Percentiles rank a stretch among this genome's conserved stretches.
Evolutionary conservation across 1,140 invertebrate species (phyloP).

Genomic region (Brachystomella parvula): DNA sequence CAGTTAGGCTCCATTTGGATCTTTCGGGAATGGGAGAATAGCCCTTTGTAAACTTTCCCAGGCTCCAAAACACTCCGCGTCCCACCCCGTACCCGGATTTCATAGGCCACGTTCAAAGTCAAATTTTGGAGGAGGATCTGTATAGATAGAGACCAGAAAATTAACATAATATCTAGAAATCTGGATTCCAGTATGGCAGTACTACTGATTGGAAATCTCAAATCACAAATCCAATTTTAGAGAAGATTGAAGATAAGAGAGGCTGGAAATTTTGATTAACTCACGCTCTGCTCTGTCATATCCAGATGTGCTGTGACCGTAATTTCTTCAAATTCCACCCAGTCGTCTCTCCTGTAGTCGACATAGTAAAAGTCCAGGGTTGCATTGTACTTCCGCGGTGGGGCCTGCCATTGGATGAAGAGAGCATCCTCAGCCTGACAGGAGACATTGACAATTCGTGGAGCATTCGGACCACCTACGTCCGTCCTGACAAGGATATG

Average conservation of each 20-base stretch:
- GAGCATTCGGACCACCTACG: slow-evolving; percentile 67
- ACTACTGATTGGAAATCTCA: too few species aligned
- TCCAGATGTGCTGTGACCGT: slow-evolving; percentile 52
- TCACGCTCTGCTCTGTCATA: slow-evolving; percentile 53
- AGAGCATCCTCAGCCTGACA: slow-evolving; percentile 68
- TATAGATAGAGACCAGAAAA: too few species aligned
- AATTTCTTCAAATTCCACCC: slow-evolving; percentile 55
- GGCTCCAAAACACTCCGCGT: slow-evolving; percentile 58
- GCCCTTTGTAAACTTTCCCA: slow-evolving; percentile 56
- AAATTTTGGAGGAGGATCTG: slow-evolving; percentile 65
- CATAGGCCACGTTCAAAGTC: slow-evolving; percentile 63
- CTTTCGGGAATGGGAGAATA: slow-evolving; percentile 54
- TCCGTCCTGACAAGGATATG: slow-evolving; percentile 66
- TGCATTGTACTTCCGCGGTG: slow-evolving; percentile 60
- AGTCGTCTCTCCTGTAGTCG: slow-evolving; percentile 55
- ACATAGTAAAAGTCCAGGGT: slow-evolving; percentile 69
- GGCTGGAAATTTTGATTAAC: background rate
- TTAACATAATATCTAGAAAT: background rate
- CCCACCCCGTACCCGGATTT: slow-evolving; percentile 62
- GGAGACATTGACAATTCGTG: slow-evolving; percentile 68
- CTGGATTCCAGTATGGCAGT: too few species aligned
- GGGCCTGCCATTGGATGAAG: slow-evolving; percentile 70
- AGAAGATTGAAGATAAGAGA: background rate
- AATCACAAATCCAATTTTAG: slow-evolving; percentile 3
- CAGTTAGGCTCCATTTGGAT: slow-evolving; percentile 60